These are phyloP conservation scores for Dreissena rostriformis DNA, from an alignment of 1,140 invertebrate species.

Conservation along the genomic window DNA sequence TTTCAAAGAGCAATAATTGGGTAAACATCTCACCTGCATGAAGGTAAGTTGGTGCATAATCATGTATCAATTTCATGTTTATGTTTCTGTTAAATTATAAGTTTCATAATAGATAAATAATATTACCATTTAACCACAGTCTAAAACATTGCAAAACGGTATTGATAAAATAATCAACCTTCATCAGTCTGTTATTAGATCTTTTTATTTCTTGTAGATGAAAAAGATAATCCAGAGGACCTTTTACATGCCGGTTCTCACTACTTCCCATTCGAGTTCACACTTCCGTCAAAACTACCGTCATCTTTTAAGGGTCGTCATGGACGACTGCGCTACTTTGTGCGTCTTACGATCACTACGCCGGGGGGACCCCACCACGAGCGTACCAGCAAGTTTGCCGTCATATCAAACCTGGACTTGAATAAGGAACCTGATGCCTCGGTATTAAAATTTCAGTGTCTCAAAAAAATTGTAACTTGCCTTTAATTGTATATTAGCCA, in stretches of 20 bases:
- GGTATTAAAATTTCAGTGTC: no score
- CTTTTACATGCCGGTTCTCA: slow-evolving; percentile 75
- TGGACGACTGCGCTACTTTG: slow-evolving; percentile 77
- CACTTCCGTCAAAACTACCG: slow-evolving; percentile 72
- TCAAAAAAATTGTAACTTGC: no score
- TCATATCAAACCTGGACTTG: slow-evolving; percentile 74
- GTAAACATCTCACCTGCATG: no score
- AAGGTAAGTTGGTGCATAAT: no score
- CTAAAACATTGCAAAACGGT: background rate
- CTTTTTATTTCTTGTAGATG: slow-evolving; percentile 65
- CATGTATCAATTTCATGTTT: no score
- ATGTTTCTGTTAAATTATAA: no score
- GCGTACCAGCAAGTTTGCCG: slow-evolving; percentile 77
- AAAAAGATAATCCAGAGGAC: slow-evolving; percentile 75
- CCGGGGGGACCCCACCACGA: slow-evolving; percentile 74
- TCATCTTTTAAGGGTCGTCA: slow-evolving; percentile 79
- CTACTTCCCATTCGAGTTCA: slow-evolving; percentile 79
- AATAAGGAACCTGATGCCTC: slow-evolving; percentile 76
- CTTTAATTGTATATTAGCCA: no score
- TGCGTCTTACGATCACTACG: slow-evolving; percentile 75
- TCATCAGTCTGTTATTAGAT: background rate
- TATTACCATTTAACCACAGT: no score
- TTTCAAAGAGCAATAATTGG: no score
- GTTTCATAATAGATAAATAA: no score
- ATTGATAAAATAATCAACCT: no score